Evolutionary conservation across 2,113 vertebrate genomes (phyloP).

Genomic region (Trogon melanurus): DNA sequence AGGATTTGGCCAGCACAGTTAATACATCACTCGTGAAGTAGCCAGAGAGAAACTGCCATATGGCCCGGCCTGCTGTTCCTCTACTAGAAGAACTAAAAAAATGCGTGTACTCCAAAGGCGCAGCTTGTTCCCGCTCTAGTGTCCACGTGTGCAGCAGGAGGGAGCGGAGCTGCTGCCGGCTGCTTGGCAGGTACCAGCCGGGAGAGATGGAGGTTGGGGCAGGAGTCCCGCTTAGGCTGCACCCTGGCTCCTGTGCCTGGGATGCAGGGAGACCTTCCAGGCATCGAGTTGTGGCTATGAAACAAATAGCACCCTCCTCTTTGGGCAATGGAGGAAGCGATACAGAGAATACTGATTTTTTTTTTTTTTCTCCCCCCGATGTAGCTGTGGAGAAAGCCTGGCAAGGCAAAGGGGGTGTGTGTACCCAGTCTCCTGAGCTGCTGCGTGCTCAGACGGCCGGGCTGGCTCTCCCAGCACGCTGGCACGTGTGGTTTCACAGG

Average conservation of each 20-base stretch:
- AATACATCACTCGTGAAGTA: not conserved
- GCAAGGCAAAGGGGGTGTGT: not conserved
- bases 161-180: not conserved
- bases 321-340: not conserved
- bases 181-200: not conserved
- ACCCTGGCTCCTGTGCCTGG: not conserved
- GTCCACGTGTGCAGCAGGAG: not conserved
- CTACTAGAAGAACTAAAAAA: not conserved
- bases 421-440: not conserved
- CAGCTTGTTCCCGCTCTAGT: not conserved
- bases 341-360: too few relatives aligned
- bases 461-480: not conserved
- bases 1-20: not conserved
- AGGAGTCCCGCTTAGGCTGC: fast-evolving
- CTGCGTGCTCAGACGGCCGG: not conserved
- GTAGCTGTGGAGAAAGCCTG: not conserved
- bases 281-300: fast-evolving
- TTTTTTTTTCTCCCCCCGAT: not conserved
- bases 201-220: not conserved
- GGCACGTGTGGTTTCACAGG: not conserved
- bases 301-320: not conserved
- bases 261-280: not conserved
- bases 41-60: constrained; percentile 43
- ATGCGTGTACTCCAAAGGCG: not conserved
- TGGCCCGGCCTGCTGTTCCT: constrained; percentile 49